These are phyloP conservation scores for Python bivittatus DNA, from an alignment of 2,113 vertebrate species.

Conservation along the genomic window DNA sequence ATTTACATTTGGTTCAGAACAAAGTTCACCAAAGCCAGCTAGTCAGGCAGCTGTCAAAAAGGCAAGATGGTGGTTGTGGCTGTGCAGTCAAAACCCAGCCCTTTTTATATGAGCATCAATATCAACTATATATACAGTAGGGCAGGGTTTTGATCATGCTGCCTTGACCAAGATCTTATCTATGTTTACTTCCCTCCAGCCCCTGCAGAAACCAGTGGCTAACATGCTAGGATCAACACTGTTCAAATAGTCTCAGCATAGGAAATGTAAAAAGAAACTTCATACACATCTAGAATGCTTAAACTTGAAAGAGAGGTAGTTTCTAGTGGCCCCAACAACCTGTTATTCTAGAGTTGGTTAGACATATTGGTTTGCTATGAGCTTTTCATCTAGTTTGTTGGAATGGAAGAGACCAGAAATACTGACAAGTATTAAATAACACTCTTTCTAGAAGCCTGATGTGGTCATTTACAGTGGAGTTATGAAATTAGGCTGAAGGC, in stretches of 20 bases:
- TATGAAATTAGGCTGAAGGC: background rate
- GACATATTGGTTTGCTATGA: background rate
- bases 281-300: constrained; percentile 22
- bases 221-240: background rate
- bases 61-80: background rate
- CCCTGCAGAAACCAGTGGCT: background rate
- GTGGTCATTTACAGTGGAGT: background rate
- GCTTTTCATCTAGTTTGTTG: background rate
- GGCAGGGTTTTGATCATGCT: background rate
- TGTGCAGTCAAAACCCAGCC: background rate
- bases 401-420: background rate
- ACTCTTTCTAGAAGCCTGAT: background rate
- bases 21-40: background rate
- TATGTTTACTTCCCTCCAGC: background rate
- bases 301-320: background rate
- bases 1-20: background rate
- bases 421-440: background rate
- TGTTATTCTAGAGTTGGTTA: background rate
- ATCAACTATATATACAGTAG: background rate
- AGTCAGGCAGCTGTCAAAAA: background rate
- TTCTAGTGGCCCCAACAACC: background rate
- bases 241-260: background rate
- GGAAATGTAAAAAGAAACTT: constrained; percentile 40
- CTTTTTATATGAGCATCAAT: background rate
- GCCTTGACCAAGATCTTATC: background rate